Evolutionary conservation across 2,888 invertebrate genomes (phyloP).

Genomic region (Keiferia lycopersicella): DNA sequence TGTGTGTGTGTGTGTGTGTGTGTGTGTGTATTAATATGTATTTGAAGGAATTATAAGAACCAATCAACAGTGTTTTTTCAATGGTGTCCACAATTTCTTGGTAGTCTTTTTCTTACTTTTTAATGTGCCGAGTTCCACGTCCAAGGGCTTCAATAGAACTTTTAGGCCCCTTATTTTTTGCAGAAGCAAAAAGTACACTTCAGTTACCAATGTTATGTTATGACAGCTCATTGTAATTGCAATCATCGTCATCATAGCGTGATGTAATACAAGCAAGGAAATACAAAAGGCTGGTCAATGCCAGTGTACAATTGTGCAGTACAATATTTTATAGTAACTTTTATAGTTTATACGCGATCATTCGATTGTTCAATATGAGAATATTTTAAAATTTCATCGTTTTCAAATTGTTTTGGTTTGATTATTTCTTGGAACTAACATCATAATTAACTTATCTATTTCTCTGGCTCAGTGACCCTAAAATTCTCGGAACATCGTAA

Average conservation of each 20-base stretch:
- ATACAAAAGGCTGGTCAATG: slow-evolving; percentile 33
- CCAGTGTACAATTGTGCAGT: slow-evolving; percentile 5
- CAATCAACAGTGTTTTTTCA: no score
- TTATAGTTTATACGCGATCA: not conserved
- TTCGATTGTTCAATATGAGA: not conserved
- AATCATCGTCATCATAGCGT: slow-evolving; percentile 42
- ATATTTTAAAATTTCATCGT: not conserved
- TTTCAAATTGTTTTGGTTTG: not conserved
- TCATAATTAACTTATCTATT: no score
- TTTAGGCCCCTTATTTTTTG: not conserved
- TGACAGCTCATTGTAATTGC: slow-evolving; percentile 35
- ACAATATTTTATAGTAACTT: slow-evolving; percentile 6
- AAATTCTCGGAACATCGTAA: no score
- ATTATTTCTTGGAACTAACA: no score
- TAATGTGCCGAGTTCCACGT: no score
- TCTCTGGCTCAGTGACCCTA: no score
- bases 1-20: no score
- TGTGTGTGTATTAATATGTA: no score
- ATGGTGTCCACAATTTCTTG: no score
- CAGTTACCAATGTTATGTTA: slow-evolving; percentile 10
- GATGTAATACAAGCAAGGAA: slow-evolving; percentile 47
- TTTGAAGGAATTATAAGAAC: no score
- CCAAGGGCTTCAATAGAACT: no score
- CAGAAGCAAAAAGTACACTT: not conserved
- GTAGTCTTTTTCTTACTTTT: no score